phyloP scores from a whole-genome alignment of 1,140 invertebrate species.

The Homarus americanus region DNA sequence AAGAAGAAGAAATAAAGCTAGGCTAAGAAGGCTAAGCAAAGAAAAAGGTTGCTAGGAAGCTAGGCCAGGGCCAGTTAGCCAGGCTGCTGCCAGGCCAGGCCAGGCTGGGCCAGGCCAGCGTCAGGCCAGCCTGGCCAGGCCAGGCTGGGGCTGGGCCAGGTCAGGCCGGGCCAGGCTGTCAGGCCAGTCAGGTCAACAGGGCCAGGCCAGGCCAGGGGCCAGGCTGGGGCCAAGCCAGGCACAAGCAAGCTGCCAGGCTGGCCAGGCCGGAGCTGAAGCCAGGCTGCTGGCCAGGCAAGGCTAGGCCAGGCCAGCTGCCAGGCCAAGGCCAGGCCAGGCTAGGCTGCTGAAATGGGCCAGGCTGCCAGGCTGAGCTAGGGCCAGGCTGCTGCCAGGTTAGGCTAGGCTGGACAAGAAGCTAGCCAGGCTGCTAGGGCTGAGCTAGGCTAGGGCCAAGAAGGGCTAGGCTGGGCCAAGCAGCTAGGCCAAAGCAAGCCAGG shows the following conservation, averaged over 20 bases:
- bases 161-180: too few species aligned
- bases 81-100: constrained; percentile 76
- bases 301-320: constrained; percentile 74
- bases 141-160: too few species aligned
- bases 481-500: too few species aligned
- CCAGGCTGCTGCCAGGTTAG: constrained; percentile 50
- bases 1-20: too few species aligned
- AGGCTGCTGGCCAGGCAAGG: constrained; percentile 74
- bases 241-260: too few species aligned
- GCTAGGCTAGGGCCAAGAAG: constrained; percentile 17
- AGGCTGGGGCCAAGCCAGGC: too few species aligned
- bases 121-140: constrained; percentile 68
- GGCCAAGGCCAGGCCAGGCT: constrained; percentile 72
- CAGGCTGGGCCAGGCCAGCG: constrained; percentile 70
- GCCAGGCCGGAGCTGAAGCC: constrained; percentile 71
- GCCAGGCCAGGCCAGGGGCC: constrained; percentile 74
- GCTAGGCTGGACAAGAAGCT: constrained; percentile 13
- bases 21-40: too few species aligned
- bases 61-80: constrained; percentile 66
- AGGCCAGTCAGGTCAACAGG: constrained; percentile 55
- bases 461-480: too few species aligned
- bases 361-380: constrained; percentile 70
- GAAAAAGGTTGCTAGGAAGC: too few species aligned
- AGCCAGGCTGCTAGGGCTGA: constrained; percentile 17
- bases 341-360: constrained; percentile 73